Conservation (phyloP, 2,797 vertebrate genomes). For the Phaenicophaeus curvirostris region DNA sequence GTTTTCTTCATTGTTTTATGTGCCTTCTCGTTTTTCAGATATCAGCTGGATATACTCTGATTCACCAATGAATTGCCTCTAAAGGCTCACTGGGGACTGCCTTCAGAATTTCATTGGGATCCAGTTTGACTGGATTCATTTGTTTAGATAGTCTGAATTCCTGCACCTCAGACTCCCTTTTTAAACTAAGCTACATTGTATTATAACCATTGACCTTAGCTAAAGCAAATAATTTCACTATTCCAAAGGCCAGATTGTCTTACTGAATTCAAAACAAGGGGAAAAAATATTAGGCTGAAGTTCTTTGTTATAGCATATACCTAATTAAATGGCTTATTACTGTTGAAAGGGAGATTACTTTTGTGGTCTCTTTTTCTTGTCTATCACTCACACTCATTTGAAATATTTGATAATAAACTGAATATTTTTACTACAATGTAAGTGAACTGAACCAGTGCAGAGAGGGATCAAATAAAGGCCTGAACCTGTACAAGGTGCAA, state of each 20-base stretch:
- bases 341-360: background rate
- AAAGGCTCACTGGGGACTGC: background rate
- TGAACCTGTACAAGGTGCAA: background rate
- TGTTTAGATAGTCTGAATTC: rapidly evolving
- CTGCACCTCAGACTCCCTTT: background rate
- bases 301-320: background rate
- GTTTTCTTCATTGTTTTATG: background rate
- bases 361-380: background rate
- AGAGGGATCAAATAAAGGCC: background rate
- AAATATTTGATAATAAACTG: background rate
- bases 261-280: background rate
- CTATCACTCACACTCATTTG: background rate
- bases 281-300: background rate
- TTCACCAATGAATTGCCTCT: background rate
- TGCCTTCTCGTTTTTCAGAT: background rate
- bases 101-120: background rate
- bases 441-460: background rate
- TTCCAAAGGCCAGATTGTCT: background rate
- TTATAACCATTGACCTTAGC: background rate
- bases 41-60: background rate
- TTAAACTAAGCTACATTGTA: background rate
- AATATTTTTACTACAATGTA: background rate
- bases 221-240: background rate
- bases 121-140: background rate
- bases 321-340: background rate